These are phyloP conservation scores for Cephalotes varians DNA, from an alignment of 2,888 invertebrate genomes.

Conservation along the genomic window DNA sequence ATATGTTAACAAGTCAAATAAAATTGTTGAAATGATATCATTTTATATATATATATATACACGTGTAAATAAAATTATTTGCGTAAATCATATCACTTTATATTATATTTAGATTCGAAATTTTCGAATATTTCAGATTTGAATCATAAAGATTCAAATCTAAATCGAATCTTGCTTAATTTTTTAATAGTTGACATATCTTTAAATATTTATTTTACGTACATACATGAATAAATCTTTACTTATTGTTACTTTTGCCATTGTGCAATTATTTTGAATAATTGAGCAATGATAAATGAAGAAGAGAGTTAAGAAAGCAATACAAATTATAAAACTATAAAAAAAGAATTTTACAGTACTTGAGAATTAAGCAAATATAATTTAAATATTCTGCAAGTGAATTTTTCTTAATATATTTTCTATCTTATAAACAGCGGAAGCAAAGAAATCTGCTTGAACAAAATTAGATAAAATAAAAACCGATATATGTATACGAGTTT, in stretches of 20 bases:
- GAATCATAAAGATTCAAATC: no score
- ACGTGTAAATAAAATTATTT: no score
- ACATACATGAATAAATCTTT: not conserved
- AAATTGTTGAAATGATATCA: no score
- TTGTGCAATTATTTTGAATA: not conserved
- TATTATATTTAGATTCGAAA: no score
- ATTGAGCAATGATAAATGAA: not conserved
- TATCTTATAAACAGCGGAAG: not conserved
- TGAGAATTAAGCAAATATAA: not conserved
- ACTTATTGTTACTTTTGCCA: not conserved
- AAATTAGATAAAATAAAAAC: not conserved
- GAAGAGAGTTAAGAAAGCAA: not conserved
- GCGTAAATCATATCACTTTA: no score
- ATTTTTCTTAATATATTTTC: not conserved
- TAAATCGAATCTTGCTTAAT: no score
- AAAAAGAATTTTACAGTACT: not conserved
- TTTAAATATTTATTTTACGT: not conserved
- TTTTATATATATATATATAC: no score
- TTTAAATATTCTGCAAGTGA: not conserved
- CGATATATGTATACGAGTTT: not conserved
- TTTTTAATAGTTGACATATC: no score
- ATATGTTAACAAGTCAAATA: no score
- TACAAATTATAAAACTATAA: not conserved
- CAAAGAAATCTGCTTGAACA: not conserved
- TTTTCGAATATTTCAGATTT: no score